Evolutionary conservation across 2,797 vertebrate species (phyloP), one percentile per base, ranked within the genome.

Genomic region (Mormyrops boulengeri): DNA sequence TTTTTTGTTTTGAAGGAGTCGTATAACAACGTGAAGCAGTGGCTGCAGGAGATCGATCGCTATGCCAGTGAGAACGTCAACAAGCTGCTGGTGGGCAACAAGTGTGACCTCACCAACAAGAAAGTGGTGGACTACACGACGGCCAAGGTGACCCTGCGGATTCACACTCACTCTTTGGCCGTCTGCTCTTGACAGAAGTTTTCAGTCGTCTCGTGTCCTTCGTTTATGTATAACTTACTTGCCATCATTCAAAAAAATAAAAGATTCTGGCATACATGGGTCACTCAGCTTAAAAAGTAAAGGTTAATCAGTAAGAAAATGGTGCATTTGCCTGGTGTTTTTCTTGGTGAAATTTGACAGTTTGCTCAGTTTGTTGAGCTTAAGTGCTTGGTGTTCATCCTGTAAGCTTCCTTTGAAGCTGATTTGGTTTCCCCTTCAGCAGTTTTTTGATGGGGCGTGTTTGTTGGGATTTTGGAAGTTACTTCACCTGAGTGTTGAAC

Each of bases 31-130:
- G 94, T 96, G 88, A 96, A 96, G 91, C 95, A 96, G 91, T 96
- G 95, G 95, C 93, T 96, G 14, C 95, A 96, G 89, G 95, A 96
- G 91, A 96, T 96, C 0, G 95, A 96, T 88, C 95, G 95, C 90
- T 96, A 96, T 0, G 95, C 95, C 91, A 96, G 95, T 0, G 95
- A 96, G 92, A 96, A 95, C 0, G 95, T 96, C 92, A 95, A 96
- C 89, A 96, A 96, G 91, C 93, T 96, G 22, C 92, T 95, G 12
- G 95, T 96, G 88, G 95, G 95, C 90, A 96, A 96, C 90, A 96
- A 96, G 90, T 96, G 95, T 1, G 95, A 96, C 92, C 94, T 96
- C 84, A 96, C 95, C 91, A 96, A 95, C n/a, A 96, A 95, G 92
- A 96, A 96, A 4, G 94, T 96, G 86, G 95, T 96, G 90, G 95